Conservation (phyloP, 1,140 invertebrate genomes). For the Achatina immaculata region DNA sequence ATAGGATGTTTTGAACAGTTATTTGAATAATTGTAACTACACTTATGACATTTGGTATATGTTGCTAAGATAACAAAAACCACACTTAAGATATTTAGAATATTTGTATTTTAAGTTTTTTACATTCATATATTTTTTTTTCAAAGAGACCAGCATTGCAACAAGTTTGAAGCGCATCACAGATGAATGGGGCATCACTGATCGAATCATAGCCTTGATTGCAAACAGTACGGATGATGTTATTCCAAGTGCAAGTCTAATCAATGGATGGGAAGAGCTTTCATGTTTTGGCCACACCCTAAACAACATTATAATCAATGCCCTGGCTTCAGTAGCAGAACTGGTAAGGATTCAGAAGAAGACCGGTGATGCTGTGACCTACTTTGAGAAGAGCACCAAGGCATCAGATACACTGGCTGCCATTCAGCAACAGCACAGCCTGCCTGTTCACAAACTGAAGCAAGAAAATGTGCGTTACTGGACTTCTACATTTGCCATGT, state of each 20-base stretch:
- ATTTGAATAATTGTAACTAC: too few relatives aligned
- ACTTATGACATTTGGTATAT: too few relatives aligned
- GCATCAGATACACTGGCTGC: constrained; percentile 34
- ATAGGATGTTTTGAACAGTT: too few relatives aligned
- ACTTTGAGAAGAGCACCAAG: constrained; percentile 34
- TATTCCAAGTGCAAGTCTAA: constrained; percentile 8
- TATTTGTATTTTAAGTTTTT: too few relatives aligned
- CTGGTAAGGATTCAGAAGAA: constrained; percentile 32
- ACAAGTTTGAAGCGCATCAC: constrained; percentile 31
- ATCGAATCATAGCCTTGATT: constrained; percentile 25
- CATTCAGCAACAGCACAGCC: constrained; percentile 35
- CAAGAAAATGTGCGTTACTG: constrained; percentile 17
- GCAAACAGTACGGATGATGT: constrained; percentile 18
- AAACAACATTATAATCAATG: constrained; percentile 13
- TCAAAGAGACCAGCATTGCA: constrained; percentile 23
- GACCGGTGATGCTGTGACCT: constrained; percentile 31
- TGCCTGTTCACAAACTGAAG: constrained; percentile 35
- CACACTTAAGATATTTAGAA: too few relatives aligned
- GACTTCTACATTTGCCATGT: constrained; percentile 25
- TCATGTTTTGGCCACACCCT: constrained; percentile 29
- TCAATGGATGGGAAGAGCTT: constrained; percentile 36
- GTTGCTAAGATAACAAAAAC: too few relatives aligned
- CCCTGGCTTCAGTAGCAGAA: constrained; percentile 27
- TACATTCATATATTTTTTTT: too few relatives aligned
- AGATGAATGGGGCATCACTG: constrained; percentile 32